A percentile compares a stretch with the other conserved stretches of the same genome.
Conservation (phyloP, 2,113 vertebrate species). For the Delphinapterus leucas region DNA sequence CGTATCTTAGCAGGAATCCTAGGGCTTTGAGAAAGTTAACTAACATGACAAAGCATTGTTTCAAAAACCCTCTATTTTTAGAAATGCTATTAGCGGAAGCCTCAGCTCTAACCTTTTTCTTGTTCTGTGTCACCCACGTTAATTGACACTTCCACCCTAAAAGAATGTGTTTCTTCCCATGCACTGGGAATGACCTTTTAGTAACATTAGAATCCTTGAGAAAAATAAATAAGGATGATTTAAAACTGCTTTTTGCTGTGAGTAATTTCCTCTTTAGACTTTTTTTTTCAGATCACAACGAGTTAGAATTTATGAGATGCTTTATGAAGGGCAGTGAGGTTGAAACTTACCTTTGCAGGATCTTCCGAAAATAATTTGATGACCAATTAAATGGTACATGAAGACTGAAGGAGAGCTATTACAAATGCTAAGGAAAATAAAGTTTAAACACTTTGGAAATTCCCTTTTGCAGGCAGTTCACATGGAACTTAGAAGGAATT, state of each 20-base stretch:
- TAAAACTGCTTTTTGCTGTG: conserved; percentile 26
- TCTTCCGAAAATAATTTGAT: conserved; percentile 37
- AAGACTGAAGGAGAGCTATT: neutral
- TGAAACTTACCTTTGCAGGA: neutral
- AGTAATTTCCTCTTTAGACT: neutral
- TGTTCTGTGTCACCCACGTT: conserved; percentile 63
- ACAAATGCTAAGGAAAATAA: neutral
- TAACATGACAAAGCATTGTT: conserved; percentile 65
- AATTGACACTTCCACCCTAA: conserved; percentile 72
- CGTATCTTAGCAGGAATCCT: neutral
- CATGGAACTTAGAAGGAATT: neutral
- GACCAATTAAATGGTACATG: neutral
- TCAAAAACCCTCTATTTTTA: conserved; percentile 70
- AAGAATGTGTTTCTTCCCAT: conserved; percentile 62
- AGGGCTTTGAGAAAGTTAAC: conserved; percentile 43
- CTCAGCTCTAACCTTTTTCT: conserved; percentile 71
- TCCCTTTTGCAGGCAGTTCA: neutral
- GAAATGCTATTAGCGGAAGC: conserved; percentile 66
- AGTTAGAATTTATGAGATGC: conserved; percentile 9
- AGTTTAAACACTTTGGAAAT: neutral
- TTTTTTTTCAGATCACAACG: neutral
- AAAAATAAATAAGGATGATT: conserved; percentile 45
- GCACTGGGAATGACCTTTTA: conserved; percentile 54
- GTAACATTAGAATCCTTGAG: conserved; percentile 39
- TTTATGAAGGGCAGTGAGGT: neutral